phyloP scores from a whole-genome alignment of 2,113 vertebrate species.

The Lycaon pictus region DNA sequence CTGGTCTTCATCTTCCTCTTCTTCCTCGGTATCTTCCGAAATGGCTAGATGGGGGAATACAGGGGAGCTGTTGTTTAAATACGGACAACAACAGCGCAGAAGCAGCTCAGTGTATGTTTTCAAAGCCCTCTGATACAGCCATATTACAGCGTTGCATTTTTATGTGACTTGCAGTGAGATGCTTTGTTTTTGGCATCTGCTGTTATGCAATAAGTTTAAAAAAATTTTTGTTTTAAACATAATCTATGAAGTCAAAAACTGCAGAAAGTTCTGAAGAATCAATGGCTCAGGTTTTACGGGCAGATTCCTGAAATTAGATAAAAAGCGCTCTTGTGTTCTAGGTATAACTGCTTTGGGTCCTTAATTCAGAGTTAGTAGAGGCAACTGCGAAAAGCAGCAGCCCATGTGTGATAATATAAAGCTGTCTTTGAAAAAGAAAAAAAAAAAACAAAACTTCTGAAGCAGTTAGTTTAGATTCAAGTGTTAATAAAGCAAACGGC shows the following conservation, averaged over 20 bases:
- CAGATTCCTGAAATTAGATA: conserved; percentile 96
- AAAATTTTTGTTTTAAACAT: conserved; percentile 79
- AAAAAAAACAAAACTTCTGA: conserved; percentile 25
- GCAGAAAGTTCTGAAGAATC: conserved; percentile 92
- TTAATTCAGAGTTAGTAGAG: conserved; percentile 87
- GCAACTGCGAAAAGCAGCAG: conserved; percentile 82
- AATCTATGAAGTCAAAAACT: conserved; percentile 93
- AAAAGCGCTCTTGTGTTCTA: conserved; percentile 94
- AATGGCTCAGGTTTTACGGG: conserved; percentile 94
- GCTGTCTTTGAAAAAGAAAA: conserved; percentile 72
- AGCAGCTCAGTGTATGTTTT: conserved; percentile 95
- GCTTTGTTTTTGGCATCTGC: conserved; percentile 89
- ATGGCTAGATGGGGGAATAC: conserved; percentile 99
- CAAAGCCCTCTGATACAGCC: conserved; percentile 93
- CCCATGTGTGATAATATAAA: conserved; percentile 78
- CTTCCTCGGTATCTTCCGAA: conserved; percentile 98
- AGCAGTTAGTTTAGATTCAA: conserved; percentile 85
- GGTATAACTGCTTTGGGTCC: conserved; percentile 89
- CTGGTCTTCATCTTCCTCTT: conserved; percentile 98
- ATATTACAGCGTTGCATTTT: conserved; percentile 89
- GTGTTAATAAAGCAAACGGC: conserved; percentile 89
- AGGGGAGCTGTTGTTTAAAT: conserved; percentile 99
- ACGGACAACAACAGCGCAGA: conserved; percentile 96
- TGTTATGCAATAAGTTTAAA: conserved; percentile 89
- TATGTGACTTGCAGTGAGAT: conserved; percentile 91